phyloP scores from a whole-genome alignment of 2,113 vertebrate species.

The Phyllopteryx taeniolatus region DNA sequence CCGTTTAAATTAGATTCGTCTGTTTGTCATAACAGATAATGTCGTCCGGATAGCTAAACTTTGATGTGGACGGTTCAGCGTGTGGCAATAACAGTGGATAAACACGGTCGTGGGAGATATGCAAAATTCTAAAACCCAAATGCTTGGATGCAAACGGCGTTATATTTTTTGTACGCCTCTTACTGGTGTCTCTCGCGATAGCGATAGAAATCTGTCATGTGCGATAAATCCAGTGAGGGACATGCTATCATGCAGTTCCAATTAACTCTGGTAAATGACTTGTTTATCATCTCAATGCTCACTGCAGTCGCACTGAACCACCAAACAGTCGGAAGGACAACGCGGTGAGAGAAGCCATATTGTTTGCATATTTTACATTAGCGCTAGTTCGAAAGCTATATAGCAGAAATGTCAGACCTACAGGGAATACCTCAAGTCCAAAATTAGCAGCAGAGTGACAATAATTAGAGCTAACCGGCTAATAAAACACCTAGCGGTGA shows the following conservation, averaged over 20 bases:
- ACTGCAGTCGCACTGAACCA: not conserved
- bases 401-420: not conserved
- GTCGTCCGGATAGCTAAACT: not conserved
- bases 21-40: not conserved
- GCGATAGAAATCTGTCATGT: constrained; percentile 18
- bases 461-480: not conserved
- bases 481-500: not conserved
- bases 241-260: constrained; percentile 15
- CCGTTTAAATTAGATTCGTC: constrained; percentile 3
- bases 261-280: constrained; percentile 26
- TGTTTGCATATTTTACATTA: not conserved
- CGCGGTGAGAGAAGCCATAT: not conserved
- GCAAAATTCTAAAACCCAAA: not conserved
- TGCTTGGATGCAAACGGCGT: not conserved
- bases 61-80: not conserved
- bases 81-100: not conserved
- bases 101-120: not conserved
- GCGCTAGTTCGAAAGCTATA: not conserved
- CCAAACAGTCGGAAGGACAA: constrained; percentile 10
- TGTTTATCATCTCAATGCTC: constrained; percentile 19
- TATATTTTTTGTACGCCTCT: not conserved
- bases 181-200: not conserved
- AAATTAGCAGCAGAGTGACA: not conserved
- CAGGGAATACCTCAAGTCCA: not conserved
- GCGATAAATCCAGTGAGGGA: constrained; percentile 17